phyloP scores from a whole-genome alignment of 2,888 invertebrate species.

The Eupithecia insigniata region DNA sequence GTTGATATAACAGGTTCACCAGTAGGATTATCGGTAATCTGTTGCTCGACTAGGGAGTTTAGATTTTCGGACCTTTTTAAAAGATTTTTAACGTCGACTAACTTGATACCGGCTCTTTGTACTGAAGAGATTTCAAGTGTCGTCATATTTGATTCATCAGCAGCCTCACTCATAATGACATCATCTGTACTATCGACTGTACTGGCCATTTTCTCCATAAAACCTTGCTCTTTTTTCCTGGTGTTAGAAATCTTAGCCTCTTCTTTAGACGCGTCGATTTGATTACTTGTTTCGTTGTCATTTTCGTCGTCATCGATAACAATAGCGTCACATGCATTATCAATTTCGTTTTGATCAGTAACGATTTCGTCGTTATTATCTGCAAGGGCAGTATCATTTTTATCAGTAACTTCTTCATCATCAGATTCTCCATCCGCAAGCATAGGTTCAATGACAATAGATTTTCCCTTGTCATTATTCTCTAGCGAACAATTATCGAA shows the following conservation, averaged over 20 bases:
- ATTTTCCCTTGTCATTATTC: neutral
- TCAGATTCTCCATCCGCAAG: neutral
- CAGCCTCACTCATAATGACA: neutral
- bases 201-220: neutral
- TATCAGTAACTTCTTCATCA: neutral
- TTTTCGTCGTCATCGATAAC: slow-evolving; percentile 39
- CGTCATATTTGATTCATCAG: neutral
- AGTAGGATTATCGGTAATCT: neutral
- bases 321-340: slow-evolving; percentile 23
- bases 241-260: neutral
- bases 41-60: neutral
- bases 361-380: neutral
- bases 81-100: slow-evolving; percentile 22
- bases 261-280: slow-evolving; percentile 6
- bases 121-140: slow-evolving; percentile 19
- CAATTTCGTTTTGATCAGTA: neutral
- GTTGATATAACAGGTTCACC: slow-evolving; percentile 30
- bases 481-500: slow-evolving; percentile 8
- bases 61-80: neutral
- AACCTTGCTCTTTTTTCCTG: neutral
- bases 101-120: slow-evolving; percentile 24
- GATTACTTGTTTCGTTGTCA: slow-evolving; percentile 26
- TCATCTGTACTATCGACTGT: neutral
- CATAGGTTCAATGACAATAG: slow-evolving; percentile 18
- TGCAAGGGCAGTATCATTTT: neutral